Base-by-base conservation (phyloP, 2,888 invertebrate species). In the Linnaemya tessellans region DNA sequence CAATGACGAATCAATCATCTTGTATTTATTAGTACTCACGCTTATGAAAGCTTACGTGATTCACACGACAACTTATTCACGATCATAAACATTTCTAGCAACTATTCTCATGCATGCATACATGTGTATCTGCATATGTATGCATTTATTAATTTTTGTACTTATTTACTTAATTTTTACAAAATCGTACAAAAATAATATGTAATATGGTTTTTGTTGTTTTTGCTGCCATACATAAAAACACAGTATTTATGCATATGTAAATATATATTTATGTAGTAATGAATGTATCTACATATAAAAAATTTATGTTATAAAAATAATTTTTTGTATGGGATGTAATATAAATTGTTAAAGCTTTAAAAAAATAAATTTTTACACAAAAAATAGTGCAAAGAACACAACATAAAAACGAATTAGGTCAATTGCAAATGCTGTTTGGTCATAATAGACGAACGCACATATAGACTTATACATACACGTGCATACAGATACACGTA, bases 381-480 rank as follows among this genome's bases (percentile, higher is more conserved):
- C 13, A 62, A 67, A 65, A 67, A 67, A 67, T n/a, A 30, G n/a
- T 30, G 20, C 15, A 51, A 80, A 51, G 70, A 64, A 67, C 20
- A 67, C 15, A 67, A 60, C 35, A 60, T 54, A 68, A 58, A 68
- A 49, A 68, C 3, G 46, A 80, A 75, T 75, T 75, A 62, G 74
- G 74, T 81, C 80, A 81, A 81, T 75, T 81, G 68, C 80, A 68
- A 74, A 75, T 68, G 74, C 67, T 51, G 62, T 30, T 68, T 68
- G 67, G 60, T 67, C 41, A 67, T 51, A 75, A 68, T 62, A 81
- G 60, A 60, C 67, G 51, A 22, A 80, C 38, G 43, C 0, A 41
- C 22, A 64, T 15, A 41, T 5, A 38, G 10, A 0, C 18, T n/a
- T 38, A 35, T 3, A 25, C 9, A 60, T 11, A 56, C 30, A 15